phyloP scores from a whole-genome alignment of 2,888 invertebrate genomes.

The Eubasilissa splendida region DNA sequence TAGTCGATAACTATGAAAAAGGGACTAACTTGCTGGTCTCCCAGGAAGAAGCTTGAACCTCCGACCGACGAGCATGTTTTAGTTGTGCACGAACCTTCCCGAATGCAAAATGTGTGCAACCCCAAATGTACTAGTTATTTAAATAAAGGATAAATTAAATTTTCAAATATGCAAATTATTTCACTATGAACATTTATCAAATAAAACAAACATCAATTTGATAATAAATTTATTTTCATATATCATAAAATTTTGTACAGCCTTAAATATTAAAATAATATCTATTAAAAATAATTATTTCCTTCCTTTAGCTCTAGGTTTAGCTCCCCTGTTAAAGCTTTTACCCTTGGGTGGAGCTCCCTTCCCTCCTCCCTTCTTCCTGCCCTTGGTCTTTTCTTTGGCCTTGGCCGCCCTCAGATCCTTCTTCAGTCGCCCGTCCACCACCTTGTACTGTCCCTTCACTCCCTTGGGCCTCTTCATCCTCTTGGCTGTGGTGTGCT shows the following conservation, averaged over 20 bases:
- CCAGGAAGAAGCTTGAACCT: too few species aligned
- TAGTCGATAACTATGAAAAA: too few species aligned
- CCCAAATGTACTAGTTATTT: too few species aligned
- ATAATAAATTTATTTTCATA: conserved; percentile 8
- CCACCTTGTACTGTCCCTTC: conserved; percentile 94
- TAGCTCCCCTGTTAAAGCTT: conserved; percentile 34
- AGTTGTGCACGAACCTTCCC: too few species aligned
- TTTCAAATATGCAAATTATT: too few species aligned
- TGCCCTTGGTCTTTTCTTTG: conserved; percentile 74
- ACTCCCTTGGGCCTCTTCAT: conserved; percentile 88
- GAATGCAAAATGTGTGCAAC: too few species aligned
- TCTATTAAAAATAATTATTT: conserved; percentile 21
- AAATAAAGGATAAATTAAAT: too few species aligned
- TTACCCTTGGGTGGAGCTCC: conserved; percentile 40
- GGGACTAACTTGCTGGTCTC: too few species aligned
- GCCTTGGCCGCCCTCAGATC: conserved; percentile 83
- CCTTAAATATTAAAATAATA: conserved; percentile 16
- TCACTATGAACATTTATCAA: background rate
- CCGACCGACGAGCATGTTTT: too few species aligned
- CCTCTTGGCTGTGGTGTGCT: conserved; percentile 83
- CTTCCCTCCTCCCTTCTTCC: conserved; percentile 60
- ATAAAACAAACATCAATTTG: conserved; percentile 3
- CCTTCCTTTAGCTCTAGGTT: conserved; percentile 36
- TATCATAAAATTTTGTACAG: conserved; percentile 21
- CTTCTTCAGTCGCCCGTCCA: conserved; percentile 97